Conservation (phyloP, 1,140 invertebrate genomes). For the Mya arenaria region DNA sequence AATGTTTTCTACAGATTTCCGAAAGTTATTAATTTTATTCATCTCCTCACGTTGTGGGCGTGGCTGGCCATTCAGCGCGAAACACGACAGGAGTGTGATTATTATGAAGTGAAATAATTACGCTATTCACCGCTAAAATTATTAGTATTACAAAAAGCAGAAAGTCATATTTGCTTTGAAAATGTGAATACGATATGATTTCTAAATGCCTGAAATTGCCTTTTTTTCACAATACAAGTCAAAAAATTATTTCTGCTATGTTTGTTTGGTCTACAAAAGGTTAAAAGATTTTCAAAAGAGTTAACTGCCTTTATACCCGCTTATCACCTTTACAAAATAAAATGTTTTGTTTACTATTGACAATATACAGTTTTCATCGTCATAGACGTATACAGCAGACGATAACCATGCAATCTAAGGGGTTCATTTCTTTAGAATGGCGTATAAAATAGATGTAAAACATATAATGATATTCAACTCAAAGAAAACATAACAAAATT, state of each 20-base stretch:
- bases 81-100: constrained; percentile 40
- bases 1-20: constrained; percentile 25
- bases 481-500: too few relatives aligned
- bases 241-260: constrained; percentile 19
- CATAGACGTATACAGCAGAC: too few relatives aligned
- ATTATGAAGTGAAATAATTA: constrained; percentile 33
- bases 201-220: constrained; percentile 27
- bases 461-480: too few relatives aligned
- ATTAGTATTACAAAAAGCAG: constrained; percentile 36
- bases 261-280: constrained; percentile 39
- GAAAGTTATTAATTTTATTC: constrained; percentile 1
- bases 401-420: too few relatives aligned
- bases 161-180: constrained; percentile 31
- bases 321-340: too few relatives aligned
- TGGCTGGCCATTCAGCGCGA: not conserved
- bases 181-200: constrained; percentile 27
- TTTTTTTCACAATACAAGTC: constrained; percentile 28
- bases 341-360: too few relatives aligned
- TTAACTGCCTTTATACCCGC: too few relatives aligned
- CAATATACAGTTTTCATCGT: too few relatives aligned
- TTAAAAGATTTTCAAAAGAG: constrained; percentile 19
- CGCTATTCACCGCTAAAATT: constrained; percentile 33
- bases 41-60: constrained; percentile 14
- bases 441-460: too few relatives aligned
- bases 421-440: too few relatives aligned